phyloP scores from a whole-genome alignment of 30 jellyfish, hydroid and myxozoan genomes.

The Aurelia aurita region DNA sequence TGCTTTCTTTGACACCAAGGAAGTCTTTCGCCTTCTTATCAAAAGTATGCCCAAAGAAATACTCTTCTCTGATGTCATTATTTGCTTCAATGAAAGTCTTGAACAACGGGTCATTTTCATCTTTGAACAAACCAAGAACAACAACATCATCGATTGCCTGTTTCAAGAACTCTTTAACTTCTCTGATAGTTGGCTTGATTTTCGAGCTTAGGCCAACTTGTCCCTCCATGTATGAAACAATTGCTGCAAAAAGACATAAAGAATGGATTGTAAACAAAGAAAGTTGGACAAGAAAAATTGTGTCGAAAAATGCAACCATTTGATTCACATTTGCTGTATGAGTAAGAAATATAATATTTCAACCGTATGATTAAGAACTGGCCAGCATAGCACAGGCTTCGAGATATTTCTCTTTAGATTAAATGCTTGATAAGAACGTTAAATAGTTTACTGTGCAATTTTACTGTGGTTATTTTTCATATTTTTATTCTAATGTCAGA shows the following conservation, averaged over 20 bases:
- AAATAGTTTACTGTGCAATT: too few relatives aligned
- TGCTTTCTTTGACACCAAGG: constrained; percentile 79
- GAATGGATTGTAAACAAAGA: too few relatives aligned
- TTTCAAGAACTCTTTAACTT: constrained; percentile 75
- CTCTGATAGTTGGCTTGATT: constrained; percentile 70
- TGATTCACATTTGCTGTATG: too few relatives aligned
- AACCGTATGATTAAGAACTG: too few relatives aligned
- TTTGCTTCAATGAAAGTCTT: constrained; percentile 81
- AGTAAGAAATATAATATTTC: too few relatives aligned
- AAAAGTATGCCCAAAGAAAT: constrained; percentile 95
- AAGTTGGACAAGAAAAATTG: neutral
- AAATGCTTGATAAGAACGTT: too few relatives aligned
- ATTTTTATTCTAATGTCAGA: too few relatives aligned
- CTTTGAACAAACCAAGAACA: constrained; percentile 89
- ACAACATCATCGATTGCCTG: constrained; percentile 82
- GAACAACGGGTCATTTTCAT: constrained; percentile 84
- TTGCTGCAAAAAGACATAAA: constrained; percentile 55
- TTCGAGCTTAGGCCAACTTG: constrained; percentile 95
- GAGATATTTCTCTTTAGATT: too few relatives aligned
- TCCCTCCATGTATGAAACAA: constrained; percentile 83
- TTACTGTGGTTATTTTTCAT: too few relatives aligned
- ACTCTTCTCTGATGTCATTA: constrained; percentile 91
- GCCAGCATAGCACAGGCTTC: too few relatives aligned
- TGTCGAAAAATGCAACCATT: neutral
- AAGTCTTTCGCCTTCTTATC: constrained; percentile 71